A percentile compares a stretch with the other conserved stretches of the same genome.
Evolutionary conservation across 2,113 vertebrate genomes (phyloP).

Genomic region (Sitta europaea): DNA sequence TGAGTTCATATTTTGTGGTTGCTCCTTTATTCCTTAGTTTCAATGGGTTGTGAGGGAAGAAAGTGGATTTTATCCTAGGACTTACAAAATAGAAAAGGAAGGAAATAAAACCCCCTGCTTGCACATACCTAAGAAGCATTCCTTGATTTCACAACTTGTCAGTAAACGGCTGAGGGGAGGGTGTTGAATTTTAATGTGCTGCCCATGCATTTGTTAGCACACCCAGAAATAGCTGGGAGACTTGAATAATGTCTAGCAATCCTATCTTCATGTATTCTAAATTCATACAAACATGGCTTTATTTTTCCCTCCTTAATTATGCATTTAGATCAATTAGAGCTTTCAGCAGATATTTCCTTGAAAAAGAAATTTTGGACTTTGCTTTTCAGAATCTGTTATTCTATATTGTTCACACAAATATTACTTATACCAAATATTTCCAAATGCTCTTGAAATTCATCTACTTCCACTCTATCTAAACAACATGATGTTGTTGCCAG

Average conservation of each 20-base stretch:
- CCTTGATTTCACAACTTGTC: neutral
- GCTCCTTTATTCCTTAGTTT: neutral
- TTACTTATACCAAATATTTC: neutral
- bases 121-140: neutral
- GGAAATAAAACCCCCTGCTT: neutral
- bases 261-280: neutral
- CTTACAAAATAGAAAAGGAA: neutral
- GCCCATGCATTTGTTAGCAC: neutral
- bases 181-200: neutral
- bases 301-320: neutral
- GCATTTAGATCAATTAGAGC: neutral
- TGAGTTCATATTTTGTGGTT: neutral
- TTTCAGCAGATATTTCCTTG: neutral
- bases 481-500: neutral
- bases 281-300: neutral
- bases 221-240: neutral
- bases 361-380: neutral
- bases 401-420: neutral
- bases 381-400: neutral
- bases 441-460: neutral
- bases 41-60: neutral
- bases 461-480: neutral
- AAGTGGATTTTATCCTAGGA: neutral
- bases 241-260: neutral
- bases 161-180: neutral